A percentile compares a stretch with the other conserved stretches of the same genome.
Conservation (phyloP, 2,113 vertebrate genomes). For the Barnardius zonarius region DNA sequence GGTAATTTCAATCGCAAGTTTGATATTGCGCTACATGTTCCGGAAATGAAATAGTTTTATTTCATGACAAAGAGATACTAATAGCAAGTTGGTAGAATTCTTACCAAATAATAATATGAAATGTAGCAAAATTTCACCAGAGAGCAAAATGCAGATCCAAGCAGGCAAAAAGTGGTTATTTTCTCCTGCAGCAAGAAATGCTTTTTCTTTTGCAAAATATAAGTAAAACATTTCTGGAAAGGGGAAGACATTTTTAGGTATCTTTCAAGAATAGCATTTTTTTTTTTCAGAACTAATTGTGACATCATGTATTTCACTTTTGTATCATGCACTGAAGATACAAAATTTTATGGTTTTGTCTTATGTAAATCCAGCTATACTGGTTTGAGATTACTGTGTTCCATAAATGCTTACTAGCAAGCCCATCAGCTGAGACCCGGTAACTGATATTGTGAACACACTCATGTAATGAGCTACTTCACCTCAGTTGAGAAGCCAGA, state of each 20-base stretch:
- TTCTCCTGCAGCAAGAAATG: neutral
- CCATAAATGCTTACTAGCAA: neutral
- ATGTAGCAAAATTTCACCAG: neutral
- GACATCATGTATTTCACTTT: neutral
- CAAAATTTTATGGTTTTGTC: neutral
- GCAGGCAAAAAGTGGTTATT: neutral
- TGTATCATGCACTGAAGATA: neutral
- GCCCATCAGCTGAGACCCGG: neutral
- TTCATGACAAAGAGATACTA: neutral
- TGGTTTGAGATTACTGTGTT: neutral
- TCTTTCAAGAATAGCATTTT: neutral
- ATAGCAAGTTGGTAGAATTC: neutral
- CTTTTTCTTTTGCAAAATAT: neutral
- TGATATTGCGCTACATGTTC: neutral
- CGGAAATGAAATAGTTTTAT: neutral
- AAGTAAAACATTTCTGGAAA: neutral
- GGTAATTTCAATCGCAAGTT: neutral
- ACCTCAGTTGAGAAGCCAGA: neutral
- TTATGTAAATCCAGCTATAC: neutral
- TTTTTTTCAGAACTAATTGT: neutral
- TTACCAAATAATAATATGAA: neutral
- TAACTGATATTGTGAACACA: neutral
- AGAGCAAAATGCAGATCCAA: neutral
- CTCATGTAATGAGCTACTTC: neutral
- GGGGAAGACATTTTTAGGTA: neutral